Evolutionary conservation across 1,140 invertebrate genomes (phyloP).

Genomic region (Anthonomus grandis): DNA sequence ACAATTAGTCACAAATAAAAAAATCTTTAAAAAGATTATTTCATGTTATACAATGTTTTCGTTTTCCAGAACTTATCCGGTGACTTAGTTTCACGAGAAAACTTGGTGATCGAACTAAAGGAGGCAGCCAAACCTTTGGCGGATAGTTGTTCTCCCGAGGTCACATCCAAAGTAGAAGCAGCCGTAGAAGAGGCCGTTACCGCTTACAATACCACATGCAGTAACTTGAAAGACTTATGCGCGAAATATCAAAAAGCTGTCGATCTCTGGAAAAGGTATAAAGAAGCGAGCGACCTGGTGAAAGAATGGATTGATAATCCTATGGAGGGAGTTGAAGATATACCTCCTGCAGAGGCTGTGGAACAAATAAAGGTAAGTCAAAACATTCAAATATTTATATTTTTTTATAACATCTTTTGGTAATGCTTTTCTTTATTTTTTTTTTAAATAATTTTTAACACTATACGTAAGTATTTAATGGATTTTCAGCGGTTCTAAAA

Average conservation of each 20-base stretch:
- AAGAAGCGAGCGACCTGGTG: constrained; percentile 70
- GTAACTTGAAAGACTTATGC: constrained; percentile 68
- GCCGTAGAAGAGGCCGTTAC: constrained; percentile 71
- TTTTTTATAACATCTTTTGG: too few relatives aligned
- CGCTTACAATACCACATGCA: constrained; percentile 71
- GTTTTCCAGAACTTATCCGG: constrained; percentile 50
- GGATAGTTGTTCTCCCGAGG: constrained; percentile 63
- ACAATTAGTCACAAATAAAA: too few relatives aligned
- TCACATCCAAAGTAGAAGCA: constrained; percentile 64
- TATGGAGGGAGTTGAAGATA: constrained; percentile 59
- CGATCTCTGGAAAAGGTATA: constrained; percentile 71
- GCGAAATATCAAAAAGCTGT: constrained; percentile 70
- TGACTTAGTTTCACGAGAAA: constrained; percentile 64
- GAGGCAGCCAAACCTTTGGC: constrained; percentile 66
- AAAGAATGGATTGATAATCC: constrained; percentile 68
- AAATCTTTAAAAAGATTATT: too few relatives aligned
- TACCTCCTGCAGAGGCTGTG: constrained; percentile 59
- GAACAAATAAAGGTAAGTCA: constrained; percentile 66
- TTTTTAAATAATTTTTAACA: too few relatives aligned
- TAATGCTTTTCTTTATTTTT: too few relatives aligned
- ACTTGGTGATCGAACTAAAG: constrained; percentile 65
- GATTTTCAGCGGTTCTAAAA: too few relatives aligned
- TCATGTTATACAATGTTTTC: too few relatives aligned
- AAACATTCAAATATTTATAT: too few relatives aligned
- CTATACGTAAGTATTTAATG: too few relatives aligned